These are phyloP conservation scores for Drosophila pectinifera DNA, from an alignment of 1,140 invertebrate genomes.

Conservation along the genomic window DNA sequence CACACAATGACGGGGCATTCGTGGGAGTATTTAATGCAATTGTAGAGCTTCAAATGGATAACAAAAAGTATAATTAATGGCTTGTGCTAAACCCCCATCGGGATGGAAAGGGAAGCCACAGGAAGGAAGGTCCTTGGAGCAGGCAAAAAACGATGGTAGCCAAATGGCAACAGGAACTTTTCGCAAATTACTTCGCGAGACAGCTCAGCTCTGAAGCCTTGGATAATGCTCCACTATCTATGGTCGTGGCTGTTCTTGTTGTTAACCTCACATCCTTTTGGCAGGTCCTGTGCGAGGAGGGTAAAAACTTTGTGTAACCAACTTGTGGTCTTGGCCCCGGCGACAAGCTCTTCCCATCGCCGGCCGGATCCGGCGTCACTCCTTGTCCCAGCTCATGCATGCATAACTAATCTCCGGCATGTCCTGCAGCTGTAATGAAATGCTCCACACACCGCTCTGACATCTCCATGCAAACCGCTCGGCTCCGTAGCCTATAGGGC, in stretches of 20 bases:
- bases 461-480: conserved; percentile 9
- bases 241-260: background rate
- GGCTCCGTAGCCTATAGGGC: conserved; percentile 30
- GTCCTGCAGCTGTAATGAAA: conserved; percentile 41
- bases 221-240: conserved; percentile 8
- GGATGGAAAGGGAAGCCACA: background rate
- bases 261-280: conserved; percentile 1
- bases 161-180: conserved; percentile 27
- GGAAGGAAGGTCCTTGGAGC: conserved; percentile 1
- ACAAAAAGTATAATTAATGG: conserved; percentile 29
- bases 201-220: conserved; percentile 13
- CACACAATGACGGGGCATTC: conserved; percentile 18
- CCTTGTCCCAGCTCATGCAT: conserved; percentile 40
- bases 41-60: conserved; percentile 4
- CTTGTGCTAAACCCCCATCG: conserved; percentile 13
- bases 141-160: conserved; percentile 5
- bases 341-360: conserved; percentile 6
- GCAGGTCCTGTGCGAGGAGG: background rate
- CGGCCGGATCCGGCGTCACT: conserved; percentile 13
- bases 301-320: conserved; percentile 35
- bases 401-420: conserved; percentile 43
- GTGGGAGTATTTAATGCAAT: conserved; percentile 26
- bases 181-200: conserved; percentile 29
- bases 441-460: conserved; percentile 13
- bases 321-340: conserved; percentile 34